Evolutionary conservation across 2,888 invertebrate genomes (phyloP).

Genomic region (Platypus cylindrus): DNA sequence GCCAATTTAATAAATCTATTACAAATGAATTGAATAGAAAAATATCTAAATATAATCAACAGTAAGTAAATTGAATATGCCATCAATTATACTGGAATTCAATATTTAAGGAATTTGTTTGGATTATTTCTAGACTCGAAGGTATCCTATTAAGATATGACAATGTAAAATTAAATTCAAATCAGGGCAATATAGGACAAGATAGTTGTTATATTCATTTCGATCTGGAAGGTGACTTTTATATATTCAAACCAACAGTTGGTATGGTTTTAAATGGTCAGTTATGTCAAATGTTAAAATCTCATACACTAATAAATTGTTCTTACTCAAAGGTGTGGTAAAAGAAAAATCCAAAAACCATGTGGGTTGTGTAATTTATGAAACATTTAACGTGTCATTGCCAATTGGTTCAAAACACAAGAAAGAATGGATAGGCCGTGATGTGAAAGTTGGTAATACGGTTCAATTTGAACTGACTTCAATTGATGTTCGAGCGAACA

Average conservation of each 20-base stretch:
- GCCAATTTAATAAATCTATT: slow-evolving; percentile 44
- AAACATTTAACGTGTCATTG: slow-evolving; percentile 58
- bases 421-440: slow-evolving; percentile 42
- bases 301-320: neutral
- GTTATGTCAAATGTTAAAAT: neutral
- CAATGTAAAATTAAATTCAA: slow-evolving; percentile 46
- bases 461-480: slow-evolving; percentile 46
- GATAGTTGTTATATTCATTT: slow-evolving; percentile 52
- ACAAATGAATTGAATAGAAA: slow-evolving; percentile 45
- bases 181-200: slow-evolving; percentile 45
- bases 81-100: too few relatives aligned
- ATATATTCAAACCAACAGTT: slow-evolving; percentile 50
- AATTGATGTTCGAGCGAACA: slow-evolving; percentile 43
- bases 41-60: slow-evolving; percentile 48
- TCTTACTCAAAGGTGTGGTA: slow-evolving; percentile 32
- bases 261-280: slow-evolving; percentile 46
- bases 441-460: slow-evolving; percentile 45
- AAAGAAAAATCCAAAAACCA: slow-evolving; percentile 55
- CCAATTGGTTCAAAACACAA: slow-evolving; percentile 36
- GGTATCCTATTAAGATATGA: slow-evolving; percentile 56
- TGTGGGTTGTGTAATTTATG: slow-evolving; percentile 55
- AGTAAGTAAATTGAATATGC: slow-evolving; percentile 36
- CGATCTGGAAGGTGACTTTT: slow-evolving; percentile 56
- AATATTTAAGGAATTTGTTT: too few relatives aligned
- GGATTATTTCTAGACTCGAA: slow-evolving; percentile 40